Base-by-base conservation (phyloP, 2,113 vertebrate genomes). In the Xiphophorus maculatus region DNA sequence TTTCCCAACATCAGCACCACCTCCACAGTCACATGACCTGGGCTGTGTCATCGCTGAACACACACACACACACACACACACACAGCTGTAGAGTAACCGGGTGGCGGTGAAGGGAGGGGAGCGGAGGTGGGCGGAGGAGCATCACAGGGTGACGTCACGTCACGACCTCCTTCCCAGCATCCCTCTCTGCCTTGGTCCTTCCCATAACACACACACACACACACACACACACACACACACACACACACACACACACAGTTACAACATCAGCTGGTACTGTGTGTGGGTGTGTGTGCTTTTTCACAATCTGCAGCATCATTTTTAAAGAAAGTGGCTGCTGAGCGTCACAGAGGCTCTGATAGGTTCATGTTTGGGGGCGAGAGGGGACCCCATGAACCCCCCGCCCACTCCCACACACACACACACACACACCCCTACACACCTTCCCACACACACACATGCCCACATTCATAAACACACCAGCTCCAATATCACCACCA, bases 131-230 rank as follows among this genome's bases (percentile, higher is more conserved):
- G 69, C 63, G 79, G 81, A 82, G 77, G 82, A 78, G 84, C 82
- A 86, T 87, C 79, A 79, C 71, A 71, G 71, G 80, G 60, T 88
- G 90, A 91, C 87, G 85, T 88, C 88, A 91, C 86, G 83, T 77
- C 87, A 86, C 80, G 25, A 80, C 87, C 86, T 87, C 74, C 85
- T 84, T 86, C 83, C 79, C 74, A 81, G 67, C 73, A 83, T 85
- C 80, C 73, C 74, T 77, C 66, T 66, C 33, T 72, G 42, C 54
- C 35, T 51, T 22, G 30, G 66, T 65, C 40, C 51, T 71, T 71
- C 76, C 69, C 60, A 70, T 29, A 63, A 35, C 33, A 35, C 33
- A 35, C 33, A 35, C 33, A 42, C 72, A 65, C 44, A 48, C 44
- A 51, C 44, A 51, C 71, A 69, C 13, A 61, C 51, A 76, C 40